phyloP scores from a whole-genome alignment of 37 sponge, comb jelly and placozoan species.

The Aphrocallistes beatrix region DNA sequence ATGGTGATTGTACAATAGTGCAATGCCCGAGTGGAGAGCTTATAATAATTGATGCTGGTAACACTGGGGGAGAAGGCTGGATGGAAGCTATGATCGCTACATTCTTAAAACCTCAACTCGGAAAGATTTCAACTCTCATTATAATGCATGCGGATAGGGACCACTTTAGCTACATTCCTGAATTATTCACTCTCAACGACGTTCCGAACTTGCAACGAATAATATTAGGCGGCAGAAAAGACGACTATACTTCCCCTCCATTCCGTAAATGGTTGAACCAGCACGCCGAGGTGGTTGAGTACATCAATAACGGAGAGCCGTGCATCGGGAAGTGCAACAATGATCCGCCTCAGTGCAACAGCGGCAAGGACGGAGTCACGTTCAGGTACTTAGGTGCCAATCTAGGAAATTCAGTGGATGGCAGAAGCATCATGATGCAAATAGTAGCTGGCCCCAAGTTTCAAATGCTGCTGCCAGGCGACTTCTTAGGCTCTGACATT shows the following conservation, averaged over 20 bases:
- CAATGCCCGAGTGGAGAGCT: slow-evolving; percentile 10
- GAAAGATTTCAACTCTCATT: background rate
- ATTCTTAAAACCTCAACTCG: background rate
- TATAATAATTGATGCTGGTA: background rate
- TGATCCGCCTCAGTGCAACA: background rate
- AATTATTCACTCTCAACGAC: background rate
- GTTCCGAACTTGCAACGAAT: background rate
- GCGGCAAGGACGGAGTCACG: background rate
- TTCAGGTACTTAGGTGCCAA: slow-evolving; percentile 3
- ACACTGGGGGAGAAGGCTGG: background rate
- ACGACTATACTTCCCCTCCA: slow-evolving; percentile 12
- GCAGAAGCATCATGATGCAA: slow-evolving; percentile 1
- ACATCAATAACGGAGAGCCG: slow-evolving; percentile 10
- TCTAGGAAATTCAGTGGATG: background rate
- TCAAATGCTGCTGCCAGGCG: background rate
- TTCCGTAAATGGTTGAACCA: background rate
- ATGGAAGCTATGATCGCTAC: slow-evolving; percentile 13
- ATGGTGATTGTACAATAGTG: background rate
- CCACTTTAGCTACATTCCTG: background rate
- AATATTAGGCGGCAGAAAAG: background rate
- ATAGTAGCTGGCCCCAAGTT: background rate
- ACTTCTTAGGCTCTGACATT: background rate
- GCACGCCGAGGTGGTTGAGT: slow-evolving; percentile 7
- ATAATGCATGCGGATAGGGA: slow-evolving; percentile 20
- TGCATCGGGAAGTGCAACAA: slow-evolving; percentile 16